Conservation (phyloP, 1,140 invertebrate genomes). For the Arctopsyche grandis region DNA sequence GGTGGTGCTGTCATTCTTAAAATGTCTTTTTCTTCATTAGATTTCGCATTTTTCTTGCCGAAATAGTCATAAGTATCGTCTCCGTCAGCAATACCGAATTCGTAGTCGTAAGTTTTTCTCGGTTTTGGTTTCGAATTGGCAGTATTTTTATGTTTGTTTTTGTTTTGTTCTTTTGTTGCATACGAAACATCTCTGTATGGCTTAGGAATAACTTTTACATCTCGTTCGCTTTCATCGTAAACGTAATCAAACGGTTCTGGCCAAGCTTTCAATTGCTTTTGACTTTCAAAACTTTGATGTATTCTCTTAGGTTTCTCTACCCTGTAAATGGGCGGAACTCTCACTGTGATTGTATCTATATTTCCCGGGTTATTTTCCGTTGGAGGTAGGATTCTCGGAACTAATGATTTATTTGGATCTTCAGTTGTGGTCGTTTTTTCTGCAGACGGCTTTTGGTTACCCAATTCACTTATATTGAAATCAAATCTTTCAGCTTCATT, state of each 20-base stretch:
- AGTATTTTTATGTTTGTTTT: constrained; percentile 8
- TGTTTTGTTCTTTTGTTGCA: constrained; percentile 27
- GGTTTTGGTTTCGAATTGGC: neutral
- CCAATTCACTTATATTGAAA: constrained; percentile 50
- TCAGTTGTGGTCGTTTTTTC: constrained; percentile 64
- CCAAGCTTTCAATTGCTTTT: constrained; percentile 40
- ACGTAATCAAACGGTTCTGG: constrained; percentile 47
- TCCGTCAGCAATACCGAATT: constrained; percentile 49
- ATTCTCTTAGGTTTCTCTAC: constrained; percentile 60
- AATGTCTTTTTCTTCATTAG: constrained; percentile 45
- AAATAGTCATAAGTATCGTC: constrained; percentile 49
- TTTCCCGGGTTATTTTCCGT: constrained; percentile 64
- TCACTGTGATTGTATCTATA: constrained; percentile 65
- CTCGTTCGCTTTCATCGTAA: constrained; percentile 43
- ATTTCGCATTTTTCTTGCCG: constrained; percentile 39
- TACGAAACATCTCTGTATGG: constrained; percentile 15
- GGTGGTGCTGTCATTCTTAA: constrained; percentile 32
- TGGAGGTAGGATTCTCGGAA: constrained; percentile 62
- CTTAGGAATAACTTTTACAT: constrained; percentile 9
- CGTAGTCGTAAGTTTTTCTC: constrained; percentile 47
- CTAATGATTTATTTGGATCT: constrained; percentile 59
- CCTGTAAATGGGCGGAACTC: constrained; percentile 64
- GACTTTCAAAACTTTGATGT: constrained; percentile 44
- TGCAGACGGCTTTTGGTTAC: constrained; percentile 56
- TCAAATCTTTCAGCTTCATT: constrained; percentile 52